Base-by-base conservation (phyloP, 2,888 invertebrate species). In the Cylindroiulus punctatus region DNA sequence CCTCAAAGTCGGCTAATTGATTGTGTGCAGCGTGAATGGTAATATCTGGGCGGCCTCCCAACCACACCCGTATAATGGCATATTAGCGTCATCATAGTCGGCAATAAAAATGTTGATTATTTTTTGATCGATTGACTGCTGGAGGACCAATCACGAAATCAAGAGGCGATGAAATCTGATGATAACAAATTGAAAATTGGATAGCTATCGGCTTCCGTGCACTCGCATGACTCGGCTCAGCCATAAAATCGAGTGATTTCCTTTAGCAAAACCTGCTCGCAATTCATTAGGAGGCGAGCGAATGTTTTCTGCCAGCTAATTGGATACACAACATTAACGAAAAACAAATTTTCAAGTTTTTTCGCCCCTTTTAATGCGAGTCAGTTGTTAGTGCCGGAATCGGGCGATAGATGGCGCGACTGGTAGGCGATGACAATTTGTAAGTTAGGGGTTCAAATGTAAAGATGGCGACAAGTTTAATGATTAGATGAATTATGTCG, bases 101-200 rank as follows among this genome's bases (percentile, higher is more conserved):
- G 65, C 26, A 65, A 65, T 65, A 65, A 65, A 65, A 65, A 65
- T 65, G 65, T 65, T 65, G 65, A 65, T 65, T 65, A 65, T 65
- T 65, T 65, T 65, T 65, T 65, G 65, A 65, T 65, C 65, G 65
- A 65, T 65, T 65, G 65, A 26, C 65, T 65, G 65, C 65, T 65
- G 65, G 65, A 65, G 65, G 65, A 65, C 65, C 65, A 65, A 65
- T 65, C 26, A 65, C 26, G 65, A 52, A 52, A 19, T 19, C 17
- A 47, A 52, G 52, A 65, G 65, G 65, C 65, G 65, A 65, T 65
- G 65, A 65, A 65, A 65, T 65, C 65, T 65, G 65, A 65, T 26
- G 65, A 65, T 65, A 65, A 65, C 65, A 65, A 65, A 65, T 65
- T 65, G 65, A 65, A 65, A 65, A 65, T 65, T 65, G 65, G 65